phyloP scores from a whole-genome alignment of 2,797 vertebrate species.

The Galagoides demidoff region DNA sequence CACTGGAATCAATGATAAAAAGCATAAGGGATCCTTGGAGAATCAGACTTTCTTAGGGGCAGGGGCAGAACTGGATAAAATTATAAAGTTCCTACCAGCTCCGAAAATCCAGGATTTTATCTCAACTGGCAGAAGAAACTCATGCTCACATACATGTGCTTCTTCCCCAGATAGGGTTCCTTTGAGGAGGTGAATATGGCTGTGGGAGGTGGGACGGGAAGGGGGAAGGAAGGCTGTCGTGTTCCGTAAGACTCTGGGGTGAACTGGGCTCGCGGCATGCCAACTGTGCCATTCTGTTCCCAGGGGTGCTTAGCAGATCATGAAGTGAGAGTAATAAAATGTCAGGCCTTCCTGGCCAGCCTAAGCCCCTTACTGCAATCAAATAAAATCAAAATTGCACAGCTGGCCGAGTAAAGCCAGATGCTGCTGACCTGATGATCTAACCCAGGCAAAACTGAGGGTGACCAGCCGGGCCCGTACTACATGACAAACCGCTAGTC shows the following conservation, averaged over 20 bases:
- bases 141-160: not conserved
- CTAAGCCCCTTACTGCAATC: conserved; percentile 73
- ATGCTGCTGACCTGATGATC: conserved; percentile 63
- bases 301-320: conserved; percentile 63
- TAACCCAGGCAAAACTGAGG: not conserved
- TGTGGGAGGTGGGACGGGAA: not conserved
- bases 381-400: conserved; percentile 70
- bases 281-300: conserved; percentile 28
- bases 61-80: not conserved
- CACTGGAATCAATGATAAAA: not conserved
- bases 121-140: not conserved
- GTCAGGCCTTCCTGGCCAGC: conserved; percentile 15
- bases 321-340: conserved; percentile 62
- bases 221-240: not conserved
- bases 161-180: not conserved
- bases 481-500: not conserved
- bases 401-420: conserved; percentile 67
- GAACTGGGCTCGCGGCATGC: not conserved
- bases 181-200: not conserved
- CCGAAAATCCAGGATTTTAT: conserved; percentile 22
- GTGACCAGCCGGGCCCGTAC: not conserved
- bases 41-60: not conserved
- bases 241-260: not conserved
- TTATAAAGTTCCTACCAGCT: not conserved
- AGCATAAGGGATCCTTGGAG: not conserved